Evolutionary conservation across 2,113 vertebrate species (phyloP), one percentile per base, ranked within the genome.

Genomic region (Orientallactaga bullata): DNA sequence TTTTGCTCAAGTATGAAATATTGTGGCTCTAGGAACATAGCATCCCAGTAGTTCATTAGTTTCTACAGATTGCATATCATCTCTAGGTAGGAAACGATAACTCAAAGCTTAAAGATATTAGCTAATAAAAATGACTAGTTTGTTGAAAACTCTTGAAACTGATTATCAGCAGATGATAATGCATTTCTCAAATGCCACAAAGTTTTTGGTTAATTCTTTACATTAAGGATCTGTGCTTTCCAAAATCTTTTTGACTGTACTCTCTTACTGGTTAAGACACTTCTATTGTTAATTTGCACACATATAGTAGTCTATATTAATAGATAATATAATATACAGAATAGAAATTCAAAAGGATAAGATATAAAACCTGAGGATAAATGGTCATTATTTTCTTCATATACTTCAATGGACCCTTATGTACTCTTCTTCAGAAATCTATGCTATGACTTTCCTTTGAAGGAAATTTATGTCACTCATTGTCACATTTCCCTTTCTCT

Each of bases 101-200:
- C 90, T 37, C 76, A 92, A 94, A 93, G 51, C 42, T 86, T 66
- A 88, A 89, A 84, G 73, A 76, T 24, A 92, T 85, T 74, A 96
- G 65, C 55, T 90, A 90, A 91, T 42, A 39, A 68, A 95, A 95
- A 78, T 66, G 72, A 85, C 24, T 30, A 87, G 37, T 78, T 95
- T n/a, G 21, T 85, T 93, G 37, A 26, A 85, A 93, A 18, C 78
- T 76, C 69, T 83, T 88, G 60, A 65, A 85, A 88, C 65, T 76
- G 55, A 60, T 92, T 93, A 87, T 87, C 61, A 93, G 81, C 39
- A 69, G 84, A 85, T 89, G 28, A 80, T 55, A 87, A 89, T 65
- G 4, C 51, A 91, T 72, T 92, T 95, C 42, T 95, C 30, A 94
- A 69, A 86, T 61, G 78, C 26, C 55, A 60, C 55, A 89, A 91